These are phyloP conservation scores for Himantopus leucocephalus DNA, from an alignment of 2,113 vertebrate species.

Conservation along the genomic window DNA sequence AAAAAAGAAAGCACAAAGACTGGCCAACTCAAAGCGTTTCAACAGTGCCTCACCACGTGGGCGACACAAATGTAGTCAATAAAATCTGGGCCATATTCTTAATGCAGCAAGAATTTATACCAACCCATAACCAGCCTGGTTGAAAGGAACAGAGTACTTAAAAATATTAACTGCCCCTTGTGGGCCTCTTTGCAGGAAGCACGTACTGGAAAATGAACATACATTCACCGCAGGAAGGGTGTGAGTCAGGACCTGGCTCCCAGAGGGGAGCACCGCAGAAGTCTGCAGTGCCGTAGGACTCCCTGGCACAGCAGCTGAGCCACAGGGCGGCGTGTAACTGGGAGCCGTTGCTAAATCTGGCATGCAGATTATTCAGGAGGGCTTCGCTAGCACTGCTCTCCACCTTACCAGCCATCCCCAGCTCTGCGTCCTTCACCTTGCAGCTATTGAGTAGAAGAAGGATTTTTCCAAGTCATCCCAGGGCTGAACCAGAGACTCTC, in stretches of 20 bases:
- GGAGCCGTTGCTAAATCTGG: background rate
- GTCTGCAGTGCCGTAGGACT: background rate
- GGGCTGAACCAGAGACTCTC: background rate
- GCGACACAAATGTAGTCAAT: background rate
- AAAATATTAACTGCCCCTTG: background rate
- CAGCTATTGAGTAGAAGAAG: background rate
- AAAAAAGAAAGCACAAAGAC: background rate
- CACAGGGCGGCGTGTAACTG: accelerated
- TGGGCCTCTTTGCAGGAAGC: background rate
- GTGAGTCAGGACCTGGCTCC: background rate
- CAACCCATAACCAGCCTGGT: background rate
- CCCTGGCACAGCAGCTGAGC: background rate
- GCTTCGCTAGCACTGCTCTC: background rate
- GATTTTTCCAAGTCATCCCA: background rate
- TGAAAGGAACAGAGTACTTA: background rate
- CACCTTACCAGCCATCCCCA: accelerated
- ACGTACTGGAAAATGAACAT: background rate
- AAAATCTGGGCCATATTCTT: background rate
- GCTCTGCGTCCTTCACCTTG: background rate
- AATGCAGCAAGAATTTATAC: background rate
- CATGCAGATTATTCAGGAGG: background rate
- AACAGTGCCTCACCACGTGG: background rate
- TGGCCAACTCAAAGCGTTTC: background rate
- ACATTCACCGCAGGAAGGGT: background rate
- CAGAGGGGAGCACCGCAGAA: background rate